Percentiles rank a stretch among this genome's conserved stretches.
These are phyloP conservation scores for Protula sp. DNA, from an alignment of 2,888 invertebrate species.

Conservation along the genomic window DNA sequence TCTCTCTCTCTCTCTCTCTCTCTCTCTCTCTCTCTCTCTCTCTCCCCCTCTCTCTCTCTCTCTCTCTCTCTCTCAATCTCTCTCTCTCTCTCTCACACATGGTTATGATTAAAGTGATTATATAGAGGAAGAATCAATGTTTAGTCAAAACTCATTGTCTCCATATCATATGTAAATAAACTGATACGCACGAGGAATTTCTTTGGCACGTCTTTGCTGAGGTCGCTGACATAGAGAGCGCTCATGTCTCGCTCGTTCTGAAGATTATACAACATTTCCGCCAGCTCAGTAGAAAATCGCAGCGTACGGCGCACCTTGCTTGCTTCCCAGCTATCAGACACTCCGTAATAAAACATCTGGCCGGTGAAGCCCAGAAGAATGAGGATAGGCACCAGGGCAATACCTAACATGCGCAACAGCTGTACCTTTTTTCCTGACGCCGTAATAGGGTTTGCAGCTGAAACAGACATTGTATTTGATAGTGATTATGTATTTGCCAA, in stretches of 20 bases:
- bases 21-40: too few species aligned
- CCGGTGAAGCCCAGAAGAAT: conserved; percentile 34
- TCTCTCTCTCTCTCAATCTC: too few species aligned
- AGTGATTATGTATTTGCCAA: too few species aligned
- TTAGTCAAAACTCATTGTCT: too few species aligned
- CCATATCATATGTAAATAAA: too few species aligned
- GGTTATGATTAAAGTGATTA: too few species aligned
- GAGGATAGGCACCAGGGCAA: conserved; percentile 33
- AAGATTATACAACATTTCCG: conserved; percentile 12
- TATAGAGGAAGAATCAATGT: too few species aligned
- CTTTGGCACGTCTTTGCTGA: conserved; percentile 31
- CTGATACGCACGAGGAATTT: too few species aligned
- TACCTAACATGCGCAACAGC: conserved; percentile 34
- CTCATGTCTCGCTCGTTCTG: conserved; percentile 42
- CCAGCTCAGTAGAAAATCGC: background rate
- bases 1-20: too few species aligned
- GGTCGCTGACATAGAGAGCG: conserved; percentile 35
- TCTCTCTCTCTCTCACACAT: too few species aligned
- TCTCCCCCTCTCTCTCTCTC: too few species aligned
- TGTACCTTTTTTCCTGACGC: conserved; percentile 34
- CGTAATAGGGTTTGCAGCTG: conserved; percentile 38
- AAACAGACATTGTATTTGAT: too few species aligned
- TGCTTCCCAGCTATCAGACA: background rate
- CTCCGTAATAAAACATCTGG: conserved; percentile 26
- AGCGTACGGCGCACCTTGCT: conserved; percentile 8